These are phyloP conservation scores for Monopterus albus DNA, from an alignment of 2,113 vertebrate species.

Conservation along the genomic window DNA sequence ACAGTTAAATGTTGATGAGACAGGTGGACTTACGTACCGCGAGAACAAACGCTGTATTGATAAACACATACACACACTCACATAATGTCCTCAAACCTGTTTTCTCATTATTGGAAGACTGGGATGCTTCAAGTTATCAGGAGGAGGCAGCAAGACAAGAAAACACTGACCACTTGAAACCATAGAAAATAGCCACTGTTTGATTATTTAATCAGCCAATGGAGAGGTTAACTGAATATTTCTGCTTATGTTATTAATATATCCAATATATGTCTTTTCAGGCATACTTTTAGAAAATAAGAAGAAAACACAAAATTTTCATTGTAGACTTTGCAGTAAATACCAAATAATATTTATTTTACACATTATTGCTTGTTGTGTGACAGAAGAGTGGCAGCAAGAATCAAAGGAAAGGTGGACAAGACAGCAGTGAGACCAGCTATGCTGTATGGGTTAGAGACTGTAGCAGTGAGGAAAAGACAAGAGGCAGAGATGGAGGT, in stretches of 20 bases:
- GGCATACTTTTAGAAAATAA: too few species aligned
- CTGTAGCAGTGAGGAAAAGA: too few species aligned
- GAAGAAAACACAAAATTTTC: too few species aligned
- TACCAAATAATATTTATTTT: neutral
- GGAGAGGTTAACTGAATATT: neutral
- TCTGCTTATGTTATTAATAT: neutral
- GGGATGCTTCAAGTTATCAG: constrained; percentile 71
- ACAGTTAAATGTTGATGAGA: constrained; percentile 9
- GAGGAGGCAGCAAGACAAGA: constrained; percentile 52
- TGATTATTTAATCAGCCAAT: neutral
- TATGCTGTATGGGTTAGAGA: too few species aligned
- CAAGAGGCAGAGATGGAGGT: too few species aligned
- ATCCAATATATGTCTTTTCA: too few species aligned
- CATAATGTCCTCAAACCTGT: constrained; percentile 13
- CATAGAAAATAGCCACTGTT: constrained; percentile 1
- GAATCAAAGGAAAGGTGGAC: too few species aligned
- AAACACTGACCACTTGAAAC: constrained; percentile 33
- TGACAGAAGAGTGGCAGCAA: too few species aligned
- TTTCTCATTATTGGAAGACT: constrained; percentile 62
- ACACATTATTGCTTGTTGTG: too few species aligned
- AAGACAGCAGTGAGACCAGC: too few species aligned
- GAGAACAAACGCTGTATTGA: constrained; percentile 59
- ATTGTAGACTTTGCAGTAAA: too few species aligned
- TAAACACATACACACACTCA: constrained; percentile 28
- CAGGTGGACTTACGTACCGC: constrained; percentile 6